Base-by-base conservation (phyloP, 2,888 invertebrate genomes). In the Beris chalybata region DNA sequence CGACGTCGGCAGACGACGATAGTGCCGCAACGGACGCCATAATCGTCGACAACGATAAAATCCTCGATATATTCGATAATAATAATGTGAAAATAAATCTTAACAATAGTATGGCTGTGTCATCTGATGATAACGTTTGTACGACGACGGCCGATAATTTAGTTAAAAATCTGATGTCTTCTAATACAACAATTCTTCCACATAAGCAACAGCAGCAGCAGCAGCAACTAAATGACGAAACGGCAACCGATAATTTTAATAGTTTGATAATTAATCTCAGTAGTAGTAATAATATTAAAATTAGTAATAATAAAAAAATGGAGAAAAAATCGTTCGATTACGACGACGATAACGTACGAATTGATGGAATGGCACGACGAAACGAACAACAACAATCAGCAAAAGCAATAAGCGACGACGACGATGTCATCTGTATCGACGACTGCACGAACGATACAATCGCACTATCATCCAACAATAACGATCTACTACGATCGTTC, bases 401-500 rank as follows among this genome's bases (percentile, higher is more conserved):
- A 22, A 3, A 1, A 22, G 22, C 22, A 22, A 22, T 3, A 22
- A 64, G 38, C 38, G 7, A 38, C 52, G 13, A 32, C 53, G 3
- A 52, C 45, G 15, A 38, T 13, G 43, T 48, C 47, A 3, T 47
- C 31, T 1, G 38, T 7, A 45, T n/a, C 6, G 50, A 67, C 7
- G n/a, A 52, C 47, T 54, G 64, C 47, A 30, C 53, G 38, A 38
- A 65, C 7, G 15, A 63, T 43, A 30, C 29, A 4, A 22, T 44
- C 9, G 29, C 12, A 47, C 48, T 65, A 29, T 61, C 52, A 12
- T 45, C 52, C 12, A 44, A 63, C 1, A 63, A 57, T 31, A 64
- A 67, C 38, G 70, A 69, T 32, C 71, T 77, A 66, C 69, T 79
- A 31, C 65, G 71, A 50, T 75, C 78, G 31, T 79, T 79, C 59